Evolutionary conservation across 2,113 vertebrate species (phyloP), one percentile per base, ranked within the genome.

Genomic region (Halichoeres trimaculatus): DNA sequence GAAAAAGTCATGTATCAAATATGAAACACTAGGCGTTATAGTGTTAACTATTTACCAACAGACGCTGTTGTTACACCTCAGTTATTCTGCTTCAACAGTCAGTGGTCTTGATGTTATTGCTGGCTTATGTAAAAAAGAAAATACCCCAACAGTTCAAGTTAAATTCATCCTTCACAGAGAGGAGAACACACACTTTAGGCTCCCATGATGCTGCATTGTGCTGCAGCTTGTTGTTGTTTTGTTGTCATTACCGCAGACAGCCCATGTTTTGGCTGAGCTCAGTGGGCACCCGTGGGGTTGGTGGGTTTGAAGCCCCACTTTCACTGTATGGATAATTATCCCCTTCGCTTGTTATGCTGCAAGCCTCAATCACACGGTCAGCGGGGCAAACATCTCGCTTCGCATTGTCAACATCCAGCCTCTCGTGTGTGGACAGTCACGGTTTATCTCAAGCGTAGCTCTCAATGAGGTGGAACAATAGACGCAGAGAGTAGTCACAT

Each of bases 311-410:
- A 71, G 51, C 70, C 56, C 40, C 60, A 57, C 55, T 75, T 22
- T 70, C 36, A 14, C 61, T 22, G 20, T 66, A 62, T 73, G 80
- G 58, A 70, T 75, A 78, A 85, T 83, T 80, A 81, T 81, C 11
- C 35, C 36, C 70, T 78, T 45, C 52, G 56, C 56, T 67, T 60
- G 41, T 77, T 82, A 53, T 41, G 53, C 60, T 57, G 60, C 53
- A 57, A 67, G 65, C 55, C 48, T 82, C 72, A 64, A 24, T 69
- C 66, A 64, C 50, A 57, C 0, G 14, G 36, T 30, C 24, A 55
- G 70, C 34, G 68, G 65, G 68, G 70, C 48, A 74, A 77, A 85
- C 54, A 65, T 75, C 78, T 64, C 56, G 57, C 47, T 26, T 43
- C 57, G 13, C 55, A 57, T 65, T 19, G 56, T 53, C 67, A 76